Conservation (phyloP, 2,888 invertebrate genomes). For the Leptothorax acervorum region DNA sequence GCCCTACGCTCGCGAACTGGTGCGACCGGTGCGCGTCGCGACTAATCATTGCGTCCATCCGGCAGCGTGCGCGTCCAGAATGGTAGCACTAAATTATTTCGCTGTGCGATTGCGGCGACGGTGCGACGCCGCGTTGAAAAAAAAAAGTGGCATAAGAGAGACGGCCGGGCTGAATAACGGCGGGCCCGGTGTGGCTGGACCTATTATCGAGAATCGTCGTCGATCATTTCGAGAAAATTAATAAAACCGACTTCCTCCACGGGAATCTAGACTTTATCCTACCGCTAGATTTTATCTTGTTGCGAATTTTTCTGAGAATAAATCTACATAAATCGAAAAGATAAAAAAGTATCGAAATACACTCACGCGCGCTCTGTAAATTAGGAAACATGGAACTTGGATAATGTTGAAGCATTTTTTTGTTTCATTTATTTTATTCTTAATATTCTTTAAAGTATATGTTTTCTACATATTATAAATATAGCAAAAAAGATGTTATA, state of each 20-base stretch:
- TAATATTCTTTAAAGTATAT: constrained; percentile 25
- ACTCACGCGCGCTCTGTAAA: not conserved
- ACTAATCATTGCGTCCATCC: constrained; percentile 75
- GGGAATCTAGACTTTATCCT: not conserved
- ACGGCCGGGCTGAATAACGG: constrained; percentile 41
- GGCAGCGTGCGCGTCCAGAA: constrained; percentile 68
- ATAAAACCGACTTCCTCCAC: constrained; percentile 65
- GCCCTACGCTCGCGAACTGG: constrained; percentile 38
- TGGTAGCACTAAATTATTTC: constrained; percentile 78
- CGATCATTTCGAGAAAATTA: constrained; percentile 50
- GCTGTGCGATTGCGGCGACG: constrained; percentile 58
- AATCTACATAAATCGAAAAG: not conserved
- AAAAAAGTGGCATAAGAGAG: constrained; percentile 34
- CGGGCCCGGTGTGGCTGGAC: not conserved
- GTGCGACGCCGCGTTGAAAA: constrained; percentile 49
- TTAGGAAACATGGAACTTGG: not conserved
- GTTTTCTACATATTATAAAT: not conserved
- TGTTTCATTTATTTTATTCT: not conserved
- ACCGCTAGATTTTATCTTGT: not conserved
- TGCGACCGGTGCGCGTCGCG: constrained; percentile 74
- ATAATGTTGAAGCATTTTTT: not conserved
- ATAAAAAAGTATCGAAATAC: not conserved
- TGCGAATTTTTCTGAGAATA: constrained; percentile 14
- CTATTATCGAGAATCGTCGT: constrained; percentile 46
- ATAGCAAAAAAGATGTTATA: not conserved